Base-by-base conservation (phyloP, 2,113 vertebrate species). In the Erpornis zantholeuca region DNA sequence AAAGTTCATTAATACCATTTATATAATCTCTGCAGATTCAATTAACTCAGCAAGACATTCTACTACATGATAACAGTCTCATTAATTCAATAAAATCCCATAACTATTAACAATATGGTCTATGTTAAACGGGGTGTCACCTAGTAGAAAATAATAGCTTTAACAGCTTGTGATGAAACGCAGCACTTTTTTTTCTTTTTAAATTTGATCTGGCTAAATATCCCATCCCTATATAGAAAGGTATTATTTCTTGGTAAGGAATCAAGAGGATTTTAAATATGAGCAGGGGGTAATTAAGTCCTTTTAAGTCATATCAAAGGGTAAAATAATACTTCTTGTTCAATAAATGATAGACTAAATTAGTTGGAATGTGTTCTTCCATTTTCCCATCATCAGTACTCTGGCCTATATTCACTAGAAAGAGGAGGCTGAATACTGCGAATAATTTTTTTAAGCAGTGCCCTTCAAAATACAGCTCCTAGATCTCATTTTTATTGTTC, bases 1-100 rank as follows among this genome's bases (percentile, higher is more conserved):
- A 98, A 98, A 98, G 98, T 98, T 98, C 98, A 98, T 98, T 98
- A 98, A 98, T 98, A 98, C 98, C 98, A 98, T 98, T 98, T 98
- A 98, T 98, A 98, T 98, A 98, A 98, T 98, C 98, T 98, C 97
- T 98, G 98, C 98, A 97, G 97, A 98, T 98, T 98, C 98, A 98
- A 98, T 98, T 98, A 98, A 98, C 98, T 98, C 98, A 98, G 98
- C 98, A 98, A 98, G 98, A 98, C 97, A 98, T 97, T 98, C 97
- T 97, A 98, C 98, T 98, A 98, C 98, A 98, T 98, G 98, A 98
- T 98, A 98, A 98, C 97, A 98, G 97, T 98, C 98, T 98, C 98
- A 98, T 98, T 98, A 98, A 98, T 98, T 98, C 98, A 98, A 98
- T 98, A 98, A 98, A 98, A 98, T 98, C 98, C 98, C 98, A 98